A percentile compares a stretch with the other conserved stretches of the same genome.
phyloP scores from a whole-genome alignment of 2,888 invertebrate genomes.

The Tenthredo distinguenda region DNA sequence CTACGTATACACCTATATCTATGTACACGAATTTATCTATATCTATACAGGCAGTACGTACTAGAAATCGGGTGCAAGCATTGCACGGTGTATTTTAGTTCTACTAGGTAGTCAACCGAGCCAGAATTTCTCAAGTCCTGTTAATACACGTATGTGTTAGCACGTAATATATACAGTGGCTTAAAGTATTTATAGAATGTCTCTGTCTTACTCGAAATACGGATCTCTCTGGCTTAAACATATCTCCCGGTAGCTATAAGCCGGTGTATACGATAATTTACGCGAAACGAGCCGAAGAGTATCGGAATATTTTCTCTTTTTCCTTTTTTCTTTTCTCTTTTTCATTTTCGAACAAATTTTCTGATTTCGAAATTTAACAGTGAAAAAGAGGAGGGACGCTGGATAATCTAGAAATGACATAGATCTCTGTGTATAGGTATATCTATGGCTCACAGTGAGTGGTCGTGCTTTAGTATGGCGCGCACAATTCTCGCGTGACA shows the following conservation, averaged over 20 bases:
- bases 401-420: background rate
- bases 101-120: conserved; percentile 31
- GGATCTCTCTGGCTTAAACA: background rate
- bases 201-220: conserved; percentile 3
- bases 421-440: background rate
- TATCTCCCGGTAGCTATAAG: background rate
- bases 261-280: background rate
- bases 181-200: conserved; percentile 42
- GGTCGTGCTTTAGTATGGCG: background rate
- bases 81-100: conserved; percentile 11
- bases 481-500: conserved; percentile 14
- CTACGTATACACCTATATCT: background rate
- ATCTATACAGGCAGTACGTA: background rate
- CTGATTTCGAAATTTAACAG: background rate
- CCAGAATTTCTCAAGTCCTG: conserved; percentile 36
- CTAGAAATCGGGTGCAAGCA: background rate
- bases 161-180: conserved; percentile 45
- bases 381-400: background rate
- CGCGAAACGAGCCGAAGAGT: background rate
- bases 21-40: background rate
- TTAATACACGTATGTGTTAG: conserved; percentile 35
- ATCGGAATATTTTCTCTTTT: background rate
- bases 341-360: background rate
- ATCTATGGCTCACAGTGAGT: too few species aligned
- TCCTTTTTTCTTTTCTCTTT: background rate